Evolutionary conservation across 2,113 vertebrate species (phyloP), one percentile per base, ranked within the genome.

Genomic region (Edolisoma coerulescens): DNA sequence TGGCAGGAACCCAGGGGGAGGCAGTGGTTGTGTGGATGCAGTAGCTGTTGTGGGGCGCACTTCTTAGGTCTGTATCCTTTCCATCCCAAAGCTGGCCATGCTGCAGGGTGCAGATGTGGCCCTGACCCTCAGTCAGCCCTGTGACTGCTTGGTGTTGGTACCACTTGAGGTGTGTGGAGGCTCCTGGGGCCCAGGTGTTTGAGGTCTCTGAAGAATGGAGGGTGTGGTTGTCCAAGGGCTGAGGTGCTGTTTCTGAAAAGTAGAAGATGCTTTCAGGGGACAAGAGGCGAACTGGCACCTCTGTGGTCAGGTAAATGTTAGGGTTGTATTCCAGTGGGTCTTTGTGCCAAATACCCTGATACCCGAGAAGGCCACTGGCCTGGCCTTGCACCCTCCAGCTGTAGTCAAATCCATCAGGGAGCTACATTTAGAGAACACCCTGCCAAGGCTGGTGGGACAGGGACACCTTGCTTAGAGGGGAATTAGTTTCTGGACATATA

Each of bases 311-410:
- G 81, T 89, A 78, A 68, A 89, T 30, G 73, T 93, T 95, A 59
- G 82, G 77, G 65, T 16, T 93, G 80, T 45, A 59, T 93, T 96
- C 67, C 93, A 94, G 39, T 7, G 59, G n/a, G 7, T 77, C 85
- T 86, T 77, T 6, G 8, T 91, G 90, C 91, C 85, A 95, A 89
- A 84, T 35, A 50, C 49, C 37, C 73, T 37, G 96, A 90, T 45
- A 96, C 49, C 47, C 0, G 95, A 96, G 90, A 97, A 96, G 95
- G 96, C 76, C 96, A 93, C 73, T 3, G 53, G 56, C 59, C 44
- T 95, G 96, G 93, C 90, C 65, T 41, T 33, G 60, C 3, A 22
- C 96, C 75, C 69, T 73, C 32, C 0, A 69, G 77, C 73, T 75
- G 90, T n/a, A 89, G 96, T 77, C 96, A 90, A 74, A 81, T 80